These are phyloP conservation scores for Dermatophagoides farinae DNA, from an alignment of 1,140 invertebrate genomes.

Conservation along the genomic window DNA sequence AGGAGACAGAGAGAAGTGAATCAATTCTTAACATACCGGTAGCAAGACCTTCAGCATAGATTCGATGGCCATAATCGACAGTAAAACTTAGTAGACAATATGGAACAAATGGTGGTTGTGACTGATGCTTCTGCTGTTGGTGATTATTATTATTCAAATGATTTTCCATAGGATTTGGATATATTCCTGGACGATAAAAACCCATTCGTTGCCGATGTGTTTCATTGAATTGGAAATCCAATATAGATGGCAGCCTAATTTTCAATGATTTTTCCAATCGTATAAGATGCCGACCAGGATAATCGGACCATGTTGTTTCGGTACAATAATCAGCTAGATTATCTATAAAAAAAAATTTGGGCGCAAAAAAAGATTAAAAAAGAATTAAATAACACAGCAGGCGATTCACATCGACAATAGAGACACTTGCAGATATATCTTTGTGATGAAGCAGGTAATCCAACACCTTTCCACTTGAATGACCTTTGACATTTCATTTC, in stretches of 20 bases:
- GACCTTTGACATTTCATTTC: no score
- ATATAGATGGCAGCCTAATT: neutral
- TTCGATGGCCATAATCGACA: neutral
- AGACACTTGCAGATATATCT: no score
- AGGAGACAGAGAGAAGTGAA: neutral
- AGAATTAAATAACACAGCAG: no score
- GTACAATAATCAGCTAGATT: slow-evolving; percentile 4
- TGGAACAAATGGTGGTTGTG: neutral
- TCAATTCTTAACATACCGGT: neutral
- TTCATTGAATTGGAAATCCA: slow-evolving; percentile 3
- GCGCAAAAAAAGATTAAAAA: neutral
- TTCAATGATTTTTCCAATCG: neutral
- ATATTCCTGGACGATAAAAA: neutral
- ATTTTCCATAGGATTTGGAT: neutral
- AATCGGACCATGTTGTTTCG: neutral
- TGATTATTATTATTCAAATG: neutral
- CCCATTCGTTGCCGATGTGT: slow-evolving; percentile 1
- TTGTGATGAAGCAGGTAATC: no score
- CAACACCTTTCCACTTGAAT: no score
- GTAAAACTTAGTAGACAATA: slow-evolving; percentile 1
- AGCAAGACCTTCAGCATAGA: slow-evolving; percentile 3
- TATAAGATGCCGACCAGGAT: slow-evolving; percentile 1
- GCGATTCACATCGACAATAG: no score
- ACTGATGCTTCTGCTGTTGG: neutral
- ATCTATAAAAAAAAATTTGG: neutral